Base-by-base conservation (phyloP, 2,113 vertebrate genomes). In the Semnornis frantzii region DNA sequence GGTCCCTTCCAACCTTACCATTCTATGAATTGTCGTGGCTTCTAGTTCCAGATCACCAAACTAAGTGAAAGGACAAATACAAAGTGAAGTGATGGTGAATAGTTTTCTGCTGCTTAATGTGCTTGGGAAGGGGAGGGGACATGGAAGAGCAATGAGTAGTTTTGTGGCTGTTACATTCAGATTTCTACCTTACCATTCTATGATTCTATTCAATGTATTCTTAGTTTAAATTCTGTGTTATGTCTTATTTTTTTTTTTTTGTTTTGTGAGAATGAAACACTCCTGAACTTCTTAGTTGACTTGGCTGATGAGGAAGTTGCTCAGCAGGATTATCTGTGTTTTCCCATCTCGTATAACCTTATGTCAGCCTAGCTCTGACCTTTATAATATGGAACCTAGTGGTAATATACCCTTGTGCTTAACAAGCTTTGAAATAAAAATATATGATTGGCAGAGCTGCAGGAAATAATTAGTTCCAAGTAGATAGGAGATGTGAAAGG, bases 381-480 rank as follows among this genome's bases (percentile, higher is more conserved):
- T 96, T 89, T 96, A 19, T 70, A 11, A 92, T 75, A 54, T 82
- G 48, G 64, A 85, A 82, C 68, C 68, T 58, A n/a, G 74, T 52
- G 76, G 70, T 90, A 94, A 89, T 90, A 88, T 15, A 78, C 33
- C 25, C 72, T 60, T 89, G 75, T 87, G 57, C 59, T 72, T 93
- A 94, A 94, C 85, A 78, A 30, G 82, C 73, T 95, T 88, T 94
- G 89, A 91, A 95, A 75, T 87, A 86, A 89, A 97, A 95, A 90
- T 80, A 52, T 7, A 23, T 93, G 85, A 95, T 81, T 92, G 93
- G 71, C 92, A 95, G 87, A 86, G 50, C 73, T 86, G 76, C 73
- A 89, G 80, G 75, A 91, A 91, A 87, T 94, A 93, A 96, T 94
- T 94, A 84, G 62, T 85, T 93, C 50, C 63, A 54, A 78, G 63